Evolutionary conservation across 2,888 invertebrate genomes (phyloP), one percentile per base, ranked within the genome.

Genomic region (Chrysomela aeneicollis): DNA sequence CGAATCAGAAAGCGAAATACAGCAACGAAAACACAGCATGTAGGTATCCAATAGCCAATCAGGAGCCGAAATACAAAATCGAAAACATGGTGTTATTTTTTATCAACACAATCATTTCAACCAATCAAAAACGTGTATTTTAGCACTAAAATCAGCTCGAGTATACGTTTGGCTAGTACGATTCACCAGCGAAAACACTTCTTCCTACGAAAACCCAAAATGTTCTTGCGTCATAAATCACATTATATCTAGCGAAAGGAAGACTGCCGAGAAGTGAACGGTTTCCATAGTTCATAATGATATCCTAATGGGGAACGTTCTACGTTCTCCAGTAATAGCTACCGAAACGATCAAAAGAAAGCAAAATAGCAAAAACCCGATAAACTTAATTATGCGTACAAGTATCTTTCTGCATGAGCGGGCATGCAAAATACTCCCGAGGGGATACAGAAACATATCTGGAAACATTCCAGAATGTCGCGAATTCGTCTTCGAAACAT

Each of bases 321-420:
- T 42, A 42, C 22, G 37, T 46, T 42, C 19, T 30, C 21, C 15
- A 18, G 21, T 58, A 53, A 53, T 30, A 35, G 53, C 26, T 5
- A 58, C 26, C 18, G 19, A 55, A 58, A 58, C 46, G 47, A 58
- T 53, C 53, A 47, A 58, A 46, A 47, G 58, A 47, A 47, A 46
- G 58, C 47, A 58, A 46, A 58, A 58, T 47, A 46, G 47, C 58
- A 58, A 58, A 58, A 58, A 18, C 47, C 47, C 21, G 58, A 58
- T 47, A 58, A 58, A 58, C 47, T 47, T 58, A 47, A 58, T 58
- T 58, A 57, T 46, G 57, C 47, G 18, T 57, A 35, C 35, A 35
- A 35, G 35, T 35, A 35, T 35, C 35, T 35, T 35, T 35, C 2
- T 35, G 35, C 42, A 42, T 42, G 42, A 15, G 42, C 42, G 42